A percentile compares a stretch with the other conserved stretches of the same genome.
Conservation (phyloP, 2,113 vertebrate genomes). For the Neotragus moschatus region DNA sequence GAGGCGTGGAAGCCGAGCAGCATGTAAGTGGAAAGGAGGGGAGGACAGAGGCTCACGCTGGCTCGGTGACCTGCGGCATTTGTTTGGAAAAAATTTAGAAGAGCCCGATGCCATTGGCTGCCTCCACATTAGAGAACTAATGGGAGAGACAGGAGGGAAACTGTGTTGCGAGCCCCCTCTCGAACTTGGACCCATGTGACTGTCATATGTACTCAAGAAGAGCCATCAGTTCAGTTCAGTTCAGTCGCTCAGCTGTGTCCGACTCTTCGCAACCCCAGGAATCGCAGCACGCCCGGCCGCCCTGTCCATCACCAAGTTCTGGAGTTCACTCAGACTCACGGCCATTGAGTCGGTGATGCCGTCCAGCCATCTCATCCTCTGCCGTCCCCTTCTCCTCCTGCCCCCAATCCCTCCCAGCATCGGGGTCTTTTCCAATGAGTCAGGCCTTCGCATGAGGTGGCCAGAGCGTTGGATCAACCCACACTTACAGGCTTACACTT, state of each 20-base stretch:
- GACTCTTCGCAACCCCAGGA: no score
- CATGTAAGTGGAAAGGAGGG: background rate
- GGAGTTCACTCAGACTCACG: no score
- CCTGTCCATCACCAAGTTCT: no score
- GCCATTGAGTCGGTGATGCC: accelerated
- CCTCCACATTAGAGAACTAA: background rate
- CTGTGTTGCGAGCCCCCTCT: background rate
- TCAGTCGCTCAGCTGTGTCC: no score
- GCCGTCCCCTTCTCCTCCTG: no score
- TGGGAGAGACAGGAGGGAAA: background rate
- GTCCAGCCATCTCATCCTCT: no score
- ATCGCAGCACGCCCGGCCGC: no score
- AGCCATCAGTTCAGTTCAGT: background rate
- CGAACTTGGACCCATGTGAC: background rate
- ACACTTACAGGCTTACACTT: no score
- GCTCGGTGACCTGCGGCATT: background rate
- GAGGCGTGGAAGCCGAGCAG: background rate
- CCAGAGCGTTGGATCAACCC: no score
- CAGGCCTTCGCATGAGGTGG: no score
- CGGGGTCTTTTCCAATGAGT: no score
- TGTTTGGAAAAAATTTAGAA: background rate
- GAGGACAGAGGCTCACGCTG: accelerated
- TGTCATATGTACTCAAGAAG: background rate
- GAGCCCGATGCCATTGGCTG: background rate
- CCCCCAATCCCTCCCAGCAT: no score